These are phyloP conservation scores for Papilio helenus DNA, from an alignment of 1,140 invertebrate genomes.

Conservation along the genomic window DNA sequence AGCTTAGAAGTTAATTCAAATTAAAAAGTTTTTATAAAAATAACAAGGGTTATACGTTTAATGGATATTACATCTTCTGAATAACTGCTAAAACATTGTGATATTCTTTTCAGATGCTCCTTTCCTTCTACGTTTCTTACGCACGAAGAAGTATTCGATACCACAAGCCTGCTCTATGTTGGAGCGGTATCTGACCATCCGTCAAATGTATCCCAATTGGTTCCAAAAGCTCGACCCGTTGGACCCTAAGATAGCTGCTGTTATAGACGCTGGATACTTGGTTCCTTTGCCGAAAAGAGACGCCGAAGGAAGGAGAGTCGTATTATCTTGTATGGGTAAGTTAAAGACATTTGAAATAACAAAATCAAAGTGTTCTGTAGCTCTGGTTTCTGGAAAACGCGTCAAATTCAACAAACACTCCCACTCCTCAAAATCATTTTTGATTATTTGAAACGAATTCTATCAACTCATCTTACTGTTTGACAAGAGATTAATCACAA, in stretches of 20 bases:
- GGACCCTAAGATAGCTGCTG: conserved; percentile 88
- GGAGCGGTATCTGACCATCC: conserved; percentile 91
- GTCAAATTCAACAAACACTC: too few relatives aligned
- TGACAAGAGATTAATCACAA: too few relatives aligned
- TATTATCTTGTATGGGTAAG: conserved; percentile 89
- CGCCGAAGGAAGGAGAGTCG: conserved; percentile 87
- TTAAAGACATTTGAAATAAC: conserved; percentile 14
- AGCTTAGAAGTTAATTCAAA: background rate
- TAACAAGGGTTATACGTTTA: too few relatives aligned
- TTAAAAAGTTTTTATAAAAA: background rate
- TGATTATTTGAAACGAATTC: too few relatives aligned
- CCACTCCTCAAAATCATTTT: too few relatives aligned
- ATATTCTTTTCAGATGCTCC: conserved; percentile 84
- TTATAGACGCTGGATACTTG: conserved; percentile 91
- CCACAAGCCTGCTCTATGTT: conserved; percentile 93
- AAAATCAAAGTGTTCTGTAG: too few relatives aligned
- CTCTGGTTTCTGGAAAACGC: too few relatives aligned
- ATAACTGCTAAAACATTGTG: background rate
- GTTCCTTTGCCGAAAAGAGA: conserved; percentile 90
- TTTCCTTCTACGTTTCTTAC: conserved; percentile 92
- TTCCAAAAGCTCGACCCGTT: conserved; percentile 90
- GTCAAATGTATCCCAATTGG: conserved; percentile 92
- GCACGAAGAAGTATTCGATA: conserved; percentile 93
- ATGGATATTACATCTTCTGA: background rate
- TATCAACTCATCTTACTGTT: too few relatives aligned